Conservation (phyloP, 2,888 invertebrate species). For the Habroteleia sp. region DNA sequence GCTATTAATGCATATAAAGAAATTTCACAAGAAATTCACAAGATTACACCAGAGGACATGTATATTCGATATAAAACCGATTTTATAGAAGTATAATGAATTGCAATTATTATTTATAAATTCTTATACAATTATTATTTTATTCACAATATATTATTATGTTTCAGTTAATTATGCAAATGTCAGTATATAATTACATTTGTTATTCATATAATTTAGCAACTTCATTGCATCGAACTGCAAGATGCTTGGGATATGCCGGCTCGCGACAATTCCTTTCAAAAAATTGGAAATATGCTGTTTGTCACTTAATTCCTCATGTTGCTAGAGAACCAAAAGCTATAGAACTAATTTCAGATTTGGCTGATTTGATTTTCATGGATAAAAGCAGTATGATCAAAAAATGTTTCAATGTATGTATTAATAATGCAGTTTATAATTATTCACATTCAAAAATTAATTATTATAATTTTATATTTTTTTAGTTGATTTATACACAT, state of each 20-base stretch:
- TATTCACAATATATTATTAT: slow-evolving; percentile 10
- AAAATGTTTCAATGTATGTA: slow-evolving; percentile 81
- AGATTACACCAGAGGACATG: slow-evolving; percentile 83
- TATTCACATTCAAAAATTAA: too few relatives aligned
- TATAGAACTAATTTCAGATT: slow-evolving; percentile 85
- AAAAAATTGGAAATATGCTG: slow-evolving; percentile 86
- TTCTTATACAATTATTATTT: slow-evolving; percentile 9
- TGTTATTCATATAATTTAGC: slow-evolving; percentile 83
- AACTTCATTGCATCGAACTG: slow-evolving; percentile 84
- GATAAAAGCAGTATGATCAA: slow-evolving; percentile 83
- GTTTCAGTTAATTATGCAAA: slow-evolving; percentile 81
- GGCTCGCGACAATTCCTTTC: slow-evolving; percentile 86
- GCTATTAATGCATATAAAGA: slow-evolving; percentile 84
- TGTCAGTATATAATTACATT: slow-evolving; percentile 84
- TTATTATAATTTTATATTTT: slow-evolving; percentile 28
- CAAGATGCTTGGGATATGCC: slow-evolving; percentile 86
- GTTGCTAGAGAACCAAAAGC: slow-evolving; percentile 83
- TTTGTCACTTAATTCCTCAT: slow-evolving; percentile 85
- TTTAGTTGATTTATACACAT: slow-evolving; percentile 86
- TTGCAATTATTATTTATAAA: too few relatives aligned
- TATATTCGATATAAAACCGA: slow-evolving; percentile 85
- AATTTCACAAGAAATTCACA: slow-evolving; percentile 83
- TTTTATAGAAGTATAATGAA: slow-evolving; percentile 80
- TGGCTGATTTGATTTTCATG: slow-evolving; percentile 81
- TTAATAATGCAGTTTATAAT: too few relatives aligned